Evolutionary conservation across 30 jellyfish, hydroid and myxozoan species (phyloP).

Genomic region (Catostylus mosaicus): DNA sequence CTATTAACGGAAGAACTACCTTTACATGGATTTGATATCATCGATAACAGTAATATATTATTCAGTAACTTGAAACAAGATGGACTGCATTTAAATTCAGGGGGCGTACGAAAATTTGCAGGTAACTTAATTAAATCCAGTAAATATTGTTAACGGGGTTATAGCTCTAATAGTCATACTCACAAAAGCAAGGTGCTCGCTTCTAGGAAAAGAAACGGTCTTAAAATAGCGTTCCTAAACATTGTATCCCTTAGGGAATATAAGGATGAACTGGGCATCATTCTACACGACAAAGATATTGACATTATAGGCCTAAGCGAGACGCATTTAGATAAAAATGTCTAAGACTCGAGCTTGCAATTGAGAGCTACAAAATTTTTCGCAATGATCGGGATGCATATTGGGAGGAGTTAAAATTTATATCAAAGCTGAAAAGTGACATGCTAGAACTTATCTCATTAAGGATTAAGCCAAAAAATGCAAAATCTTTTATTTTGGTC

Average conservation of each 20-base stretch:
- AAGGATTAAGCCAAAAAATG: neutral
- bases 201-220: neutral
- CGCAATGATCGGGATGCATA: neutral
- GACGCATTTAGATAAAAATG: neutral
- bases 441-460: neutral
- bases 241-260: neutral
- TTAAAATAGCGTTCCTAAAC: no score
- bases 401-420: neutral
- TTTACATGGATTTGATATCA: neutral
- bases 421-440: neutral
- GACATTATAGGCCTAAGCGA: neutral
- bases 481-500: neutral
- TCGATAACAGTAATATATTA: neutral
- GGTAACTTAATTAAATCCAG: neutral
- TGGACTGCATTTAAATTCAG: neutral
- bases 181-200: neutral
- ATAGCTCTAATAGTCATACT: neutral
- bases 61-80: neutral
- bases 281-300: neutral
- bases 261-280: neutral
- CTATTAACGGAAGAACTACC: neutral
- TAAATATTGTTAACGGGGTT: neutral
- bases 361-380: neutral
- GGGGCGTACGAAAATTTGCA: neutral
- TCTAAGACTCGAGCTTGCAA: neutral